A percentile compares a stretch with the other conserved stretches of the same genome.
Evolutionary conservation across 2,888 invertebrate species (phyloP).

Genomic region (Minunthozetes semirufus): DNA sequence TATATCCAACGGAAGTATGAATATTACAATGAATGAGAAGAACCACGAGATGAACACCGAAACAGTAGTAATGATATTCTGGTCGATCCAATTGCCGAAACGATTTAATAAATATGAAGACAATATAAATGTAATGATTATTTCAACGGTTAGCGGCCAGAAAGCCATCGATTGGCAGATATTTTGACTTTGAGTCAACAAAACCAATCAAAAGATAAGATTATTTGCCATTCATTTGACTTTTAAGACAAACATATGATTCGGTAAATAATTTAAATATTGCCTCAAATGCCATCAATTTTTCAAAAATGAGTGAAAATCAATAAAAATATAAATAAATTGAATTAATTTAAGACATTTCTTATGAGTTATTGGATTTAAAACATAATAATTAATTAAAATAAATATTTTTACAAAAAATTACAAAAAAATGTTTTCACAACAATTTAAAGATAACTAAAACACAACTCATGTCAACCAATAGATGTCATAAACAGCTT

Average conservation of each 20-base stretch:
- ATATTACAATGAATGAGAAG: slow-evolving; percentile 95
- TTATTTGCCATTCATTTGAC: too few species aligned
- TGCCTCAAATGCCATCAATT: too few species aligned
- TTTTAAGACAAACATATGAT: too few species aligned
- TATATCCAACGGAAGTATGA: slow-evolving; percentile 92
- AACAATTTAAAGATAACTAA: not conserved
- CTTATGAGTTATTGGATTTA: not conserved
- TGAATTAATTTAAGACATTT: too few species aligned
- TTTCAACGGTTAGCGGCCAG: slow-evolving; percentile 66
- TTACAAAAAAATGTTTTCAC: not conserved
- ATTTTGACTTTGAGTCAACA: not conserved
- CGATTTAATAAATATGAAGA: slow-evolving; percentile 74
- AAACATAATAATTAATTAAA: not conserved
- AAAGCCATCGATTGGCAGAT: slow-evolving; percentile 28
- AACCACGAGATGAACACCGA: slow-evolving; percentile 96
- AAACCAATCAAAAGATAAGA: not conserved
- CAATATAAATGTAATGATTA: slow-evolving; percentile 66
- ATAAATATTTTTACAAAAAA: not conserved
- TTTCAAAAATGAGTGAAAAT: too few species aligned
- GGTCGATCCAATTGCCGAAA: slow-evolving; percentile 92
- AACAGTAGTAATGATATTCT: slow-evolving; percentile 85
- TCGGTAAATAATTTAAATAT: too few species aligned
- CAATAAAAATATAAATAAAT: too few species aligned
- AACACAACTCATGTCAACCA: not conserved
- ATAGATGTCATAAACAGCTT: not conserved